Base-by-base conservation (phyloP, 2,797 vertebrate species). In the Pogoniulus pusillus region DNA sequence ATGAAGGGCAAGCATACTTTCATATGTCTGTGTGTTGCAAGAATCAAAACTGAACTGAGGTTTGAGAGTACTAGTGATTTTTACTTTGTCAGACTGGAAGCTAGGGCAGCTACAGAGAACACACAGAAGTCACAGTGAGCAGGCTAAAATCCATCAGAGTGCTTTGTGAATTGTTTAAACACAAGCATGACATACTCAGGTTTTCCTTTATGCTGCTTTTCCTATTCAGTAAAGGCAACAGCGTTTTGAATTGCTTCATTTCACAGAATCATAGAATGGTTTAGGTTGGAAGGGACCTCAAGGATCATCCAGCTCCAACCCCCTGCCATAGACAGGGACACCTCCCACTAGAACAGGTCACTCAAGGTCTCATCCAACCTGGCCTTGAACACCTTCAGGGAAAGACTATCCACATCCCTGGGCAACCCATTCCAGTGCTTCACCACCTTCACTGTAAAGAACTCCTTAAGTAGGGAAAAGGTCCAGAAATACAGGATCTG, bases 221-320 rank as follows among this genome's bases (percentile, higher is more conserved):
- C 53, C 19, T 80, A n/a, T 72, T 66, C 45, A 51, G 59, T 86
- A 87, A 89, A 71, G 62, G 73, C 62, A 89, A 47, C 34, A 90
- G 45, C 71, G 27, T 90, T 89, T 88, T 51, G 72, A 93, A 77
- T 73, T 35, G n/a, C 37, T 66, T 93, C 39, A 71, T 81, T 85
- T 69, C 55, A 30, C 53, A 83, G 10, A 41, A 16, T 6, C 39
- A 41, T 41, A 41, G 39, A 41, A 14, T 39, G 14, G 39, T 39
- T 39, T 39, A 39, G 13, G 39, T 39, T 39, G 39, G 39, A 39
- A 39, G 13, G 39, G 39, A 39, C 39, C 39, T 39, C 39, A 39
- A 39, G 14, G 39, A 12, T 15, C 39, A 39, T 39, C 39, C 39
- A 39, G 39, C 14, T 14, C 39, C 39, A 39, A 14, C 39, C 39